Conservation (phyloP, 2,888 invertebrate genomes). For the Brenthis daphne region DNA sequence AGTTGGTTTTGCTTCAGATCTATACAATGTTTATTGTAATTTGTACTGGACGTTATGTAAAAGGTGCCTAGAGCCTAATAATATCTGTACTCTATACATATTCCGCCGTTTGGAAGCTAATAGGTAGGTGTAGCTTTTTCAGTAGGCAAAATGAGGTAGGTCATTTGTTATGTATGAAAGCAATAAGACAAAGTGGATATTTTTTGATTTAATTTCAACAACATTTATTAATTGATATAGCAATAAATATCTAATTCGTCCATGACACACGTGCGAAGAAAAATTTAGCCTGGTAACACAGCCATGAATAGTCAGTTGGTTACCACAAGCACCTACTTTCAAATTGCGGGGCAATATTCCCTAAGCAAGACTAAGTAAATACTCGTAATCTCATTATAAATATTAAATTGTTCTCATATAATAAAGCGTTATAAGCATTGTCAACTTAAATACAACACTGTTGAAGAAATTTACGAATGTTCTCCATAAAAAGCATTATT, state of each 20-base stretch:
- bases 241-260: too few species aligned
- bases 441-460: background rate
- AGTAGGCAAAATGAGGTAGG: background rate
- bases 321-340: background rate
- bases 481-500: background rate
- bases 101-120: background rate
- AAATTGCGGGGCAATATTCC: background rate
- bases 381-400: background rate
- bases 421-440: background rate
- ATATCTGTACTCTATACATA: background rate
- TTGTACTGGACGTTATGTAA: background rate
- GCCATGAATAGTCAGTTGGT: background rate
- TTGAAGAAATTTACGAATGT: background rate
- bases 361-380: background rate
- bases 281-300: conserved; percentile 10
- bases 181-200: conserved; percentile 7
- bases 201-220: background rate
- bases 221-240: background rate
- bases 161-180: conserved; percentile 8
- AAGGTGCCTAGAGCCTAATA: background rate
- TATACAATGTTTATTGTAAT: too few species aligned
- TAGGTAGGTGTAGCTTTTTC: background rate
- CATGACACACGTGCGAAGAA: background rate
- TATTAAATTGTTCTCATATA: background rate
- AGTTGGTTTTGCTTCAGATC: too few species aligned